Evolutionary conservation across 1,140 invertebrate species (phyloP), one percentile per base, ranked within the genome.

Genomic region (Aricia agestis): DNA sequence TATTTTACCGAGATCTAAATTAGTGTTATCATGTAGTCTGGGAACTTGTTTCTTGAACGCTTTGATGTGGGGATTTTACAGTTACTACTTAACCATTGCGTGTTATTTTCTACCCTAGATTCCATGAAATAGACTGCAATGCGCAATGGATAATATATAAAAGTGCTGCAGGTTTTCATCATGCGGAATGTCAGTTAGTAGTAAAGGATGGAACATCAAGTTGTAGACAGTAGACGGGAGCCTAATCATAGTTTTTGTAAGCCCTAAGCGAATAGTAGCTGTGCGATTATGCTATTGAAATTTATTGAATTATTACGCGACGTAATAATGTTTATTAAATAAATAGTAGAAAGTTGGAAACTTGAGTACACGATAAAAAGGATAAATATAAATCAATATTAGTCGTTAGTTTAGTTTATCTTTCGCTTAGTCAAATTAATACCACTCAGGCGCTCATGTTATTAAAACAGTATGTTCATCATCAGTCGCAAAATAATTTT

Each of bases 301-400:
- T 83, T 90, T 91, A 89, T 86, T 91, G 89, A 91, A 91, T 89
- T 91, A 91, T 91, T 91, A 90, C 86, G 82, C 84, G 87, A 79
- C 84, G 89, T 90, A 88, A 90, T 90, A 88, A 89, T 90, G 85
- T 88, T 76, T 80, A 87, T 36, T 89, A 90, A 89, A 91, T 89
- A 89, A 88, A 89, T 81, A 79, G 80, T 78, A 52, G 10, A 52
- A 52, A 15, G 45, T 52, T 13, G 2, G 32, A 32, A 32, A 3
- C 32, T 32, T 32, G 32, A 36, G 36, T 36, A 36, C 9, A 36
- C 36, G 36, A 36, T 9, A 36, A 36, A 36, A 36, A 36, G 9
- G 3, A 25, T 2, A 25, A 25, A 25, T 3, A 25, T 25, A 25
- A 25, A 25, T n/a, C n/a, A 25, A 25, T 25, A 25, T 1, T 25